A percentile compares a stretch with the other conserved stretches of the same genome.
Conservation (phyloP, 1,140 invertebrate species). For the Bombus ignitus region DNA sequence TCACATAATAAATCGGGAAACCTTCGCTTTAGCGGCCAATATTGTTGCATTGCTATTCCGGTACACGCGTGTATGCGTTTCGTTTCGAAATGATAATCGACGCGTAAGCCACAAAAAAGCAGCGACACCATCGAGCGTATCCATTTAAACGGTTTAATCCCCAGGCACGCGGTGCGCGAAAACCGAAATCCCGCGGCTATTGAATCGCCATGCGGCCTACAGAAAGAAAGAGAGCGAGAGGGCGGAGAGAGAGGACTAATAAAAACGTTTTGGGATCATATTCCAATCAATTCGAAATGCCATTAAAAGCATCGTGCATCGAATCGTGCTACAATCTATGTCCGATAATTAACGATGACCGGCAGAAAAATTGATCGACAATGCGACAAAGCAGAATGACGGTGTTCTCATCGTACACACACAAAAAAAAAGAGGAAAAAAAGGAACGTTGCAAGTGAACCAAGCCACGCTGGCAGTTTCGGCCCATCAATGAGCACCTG, state of each 20-base stretch:
- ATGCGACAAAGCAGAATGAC: slow-evolving; percentile 13
- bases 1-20: not conserved
- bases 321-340: not conserved
- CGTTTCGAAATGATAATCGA: slow-evolving; percentile 9
- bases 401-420: not conserved
- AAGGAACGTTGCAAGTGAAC: not conserved
- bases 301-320: not conserved
- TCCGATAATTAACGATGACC: slow-evolving; percentile 8
- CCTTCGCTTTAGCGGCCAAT: not conserved
- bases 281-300: slow-evolving; percentile 13
- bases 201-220: not conserved
- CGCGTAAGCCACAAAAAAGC: slow-evolving; percentile 11
- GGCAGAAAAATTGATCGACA: slow-evolving; percentile 44
- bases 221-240: not conserved
- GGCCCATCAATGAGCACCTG: slow-evolving; percentile 34
- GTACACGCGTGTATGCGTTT: not conserved
- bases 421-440: not conserved
- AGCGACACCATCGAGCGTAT: not conserved
- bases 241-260: not conserved
- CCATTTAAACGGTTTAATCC: slow-evolving; percentile 5
- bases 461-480: slow-evolving; percentile 21
- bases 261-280: slow-evolving; percentile 15
- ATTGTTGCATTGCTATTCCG: not conserved
- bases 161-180: not conserved
- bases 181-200: not conserved